These are phyloP conservation scores for Pollenia labialis DNA, from an alignment of 2,888 invertebrate species.

Conservation along the genomic window DNA sequence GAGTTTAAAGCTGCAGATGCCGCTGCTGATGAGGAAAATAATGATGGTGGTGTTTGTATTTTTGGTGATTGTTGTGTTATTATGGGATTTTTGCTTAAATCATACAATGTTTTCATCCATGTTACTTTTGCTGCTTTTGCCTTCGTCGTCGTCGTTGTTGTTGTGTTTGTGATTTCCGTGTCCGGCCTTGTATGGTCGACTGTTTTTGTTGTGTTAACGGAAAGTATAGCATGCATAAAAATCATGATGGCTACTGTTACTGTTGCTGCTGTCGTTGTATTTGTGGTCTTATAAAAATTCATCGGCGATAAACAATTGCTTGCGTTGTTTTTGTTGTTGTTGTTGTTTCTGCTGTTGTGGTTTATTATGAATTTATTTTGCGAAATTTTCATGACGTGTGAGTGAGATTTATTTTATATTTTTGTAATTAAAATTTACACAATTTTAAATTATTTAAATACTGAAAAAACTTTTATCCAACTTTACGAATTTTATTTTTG, in stretches of 20 bases:
- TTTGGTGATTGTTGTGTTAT: slow-evolving; percentile 52
- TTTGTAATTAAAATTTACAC: slow-evolving; percentile 9
- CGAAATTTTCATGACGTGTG: slow-evolving; percentile 56
- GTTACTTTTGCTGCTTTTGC: slow-evolving; percentile 26
- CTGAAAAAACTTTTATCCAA: neutral
- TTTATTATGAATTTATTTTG: slow-evolving; percentile 60
- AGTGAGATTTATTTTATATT: slow-evolving; percentile 39
- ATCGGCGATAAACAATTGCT: slow-evolving; percentile 33
- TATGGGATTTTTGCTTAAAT: slow-evolving; percentile 49
- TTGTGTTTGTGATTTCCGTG: slow-evolving; percentile 32
- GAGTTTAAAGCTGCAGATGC: slow-evolving; percentile 29
- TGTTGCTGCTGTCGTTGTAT: slow-evolving; percentile 12
- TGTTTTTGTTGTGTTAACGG: slow-evolving; percentile 59
- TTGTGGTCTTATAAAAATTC: slow-evolving; percentile 53
- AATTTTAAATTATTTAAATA: neutral
- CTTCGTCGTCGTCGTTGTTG: slow-evolving; percentile 16
- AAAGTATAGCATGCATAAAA: slow-evolving; percentile 61
- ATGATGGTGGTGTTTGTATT: slow-evolving; percentile 24
- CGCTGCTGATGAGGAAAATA: slow-evolving; percentile 6
- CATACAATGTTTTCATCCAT: slow-evolving; percentile 44
- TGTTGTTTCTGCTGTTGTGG: slow-evolving; percentile 57
- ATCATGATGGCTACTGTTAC: slow-evolving; percentile 61
- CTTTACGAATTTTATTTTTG: neutral
- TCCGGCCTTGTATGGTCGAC: slow-evolving; percentile 38
- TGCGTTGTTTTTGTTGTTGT: neutral